Conservation (phyloP, 2,797 vertebrate genomes). For the Acanthis flammea region DNA sequence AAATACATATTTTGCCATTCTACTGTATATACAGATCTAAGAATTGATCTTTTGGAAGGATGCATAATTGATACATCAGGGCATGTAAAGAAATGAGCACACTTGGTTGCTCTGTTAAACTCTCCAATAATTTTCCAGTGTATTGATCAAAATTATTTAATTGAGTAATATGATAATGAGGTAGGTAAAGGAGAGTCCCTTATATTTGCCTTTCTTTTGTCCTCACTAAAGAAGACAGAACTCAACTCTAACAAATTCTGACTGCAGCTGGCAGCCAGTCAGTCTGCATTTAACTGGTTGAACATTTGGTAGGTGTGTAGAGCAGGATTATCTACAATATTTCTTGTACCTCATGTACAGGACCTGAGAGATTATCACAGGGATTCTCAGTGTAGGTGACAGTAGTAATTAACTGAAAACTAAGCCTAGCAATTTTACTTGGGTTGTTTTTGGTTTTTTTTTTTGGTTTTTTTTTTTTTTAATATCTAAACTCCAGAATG, state of each 20-base stretch:
- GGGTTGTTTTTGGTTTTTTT: neutral
- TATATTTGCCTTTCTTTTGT: neutral
- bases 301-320: neutral
- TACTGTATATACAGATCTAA: neutral
- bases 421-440: neutral
- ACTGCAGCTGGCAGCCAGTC: neutral
- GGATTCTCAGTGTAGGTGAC: neutral
- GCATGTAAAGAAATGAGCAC: neutral
- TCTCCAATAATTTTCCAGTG: neutral
- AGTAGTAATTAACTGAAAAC: neutral
- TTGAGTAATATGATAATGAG: neutral
- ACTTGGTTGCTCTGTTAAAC: neutral
- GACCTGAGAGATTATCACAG: neutral
- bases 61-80: neutral
- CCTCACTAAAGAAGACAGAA: neutral
- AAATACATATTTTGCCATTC: neutral
- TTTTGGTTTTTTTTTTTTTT: neutral
- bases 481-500: neutral
- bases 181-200: neutral
- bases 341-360: neutral
- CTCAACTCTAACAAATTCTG: neutral
- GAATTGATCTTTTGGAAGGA: neutral
- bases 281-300: neutral
- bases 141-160: neutral
- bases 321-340: neutral